Conservation (phyloP, 1,140 invertebrate genomes). For the Frieseomelitta varia region DNA sequence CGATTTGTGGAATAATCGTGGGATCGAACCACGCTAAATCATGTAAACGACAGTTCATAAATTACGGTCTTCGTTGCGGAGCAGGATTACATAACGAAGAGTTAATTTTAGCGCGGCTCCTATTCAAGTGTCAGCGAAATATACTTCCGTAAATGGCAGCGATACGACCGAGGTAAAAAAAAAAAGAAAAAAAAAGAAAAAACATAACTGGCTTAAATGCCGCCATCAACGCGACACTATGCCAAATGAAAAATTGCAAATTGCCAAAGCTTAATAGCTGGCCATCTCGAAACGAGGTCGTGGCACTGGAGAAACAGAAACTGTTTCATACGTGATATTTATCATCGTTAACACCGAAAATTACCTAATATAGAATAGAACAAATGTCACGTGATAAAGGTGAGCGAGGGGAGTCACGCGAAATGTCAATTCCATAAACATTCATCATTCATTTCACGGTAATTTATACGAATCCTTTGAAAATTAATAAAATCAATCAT, state of each 20-base stretch:
- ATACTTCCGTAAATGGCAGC: background rate
- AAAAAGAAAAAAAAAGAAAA: background rate
- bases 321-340: background rate
- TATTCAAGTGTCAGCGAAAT: background rate
- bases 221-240: background rate
- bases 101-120: background rate
- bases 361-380: background rate
- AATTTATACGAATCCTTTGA: background rate
- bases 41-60: background rate
- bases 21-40: background rate
- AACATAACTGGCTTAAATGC: background rate
- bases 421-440: background rate
- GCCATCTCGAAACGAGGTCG: background rate
- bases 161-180: background rate
- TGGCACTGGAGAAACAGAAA: background rate
- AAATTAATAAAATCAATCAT: no score
- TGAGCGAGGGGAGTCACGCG: background rate
- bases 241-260: slow-evolving; percentile 5
- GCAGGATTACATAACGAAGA: background rate
- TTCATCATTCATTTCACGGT: background rate
- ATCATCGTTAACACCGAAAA: background rate
- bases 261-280: background rate
- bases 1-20: background rate
- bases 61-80: background rate
- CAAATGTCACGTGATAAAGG: background rate